Percentiles rank a stretch among this genome's conserved stretches.
phyloP scores from a whole-genome alignment of 2,888 invertebrate genomes.

The Tetragnatha montana region DNA sequence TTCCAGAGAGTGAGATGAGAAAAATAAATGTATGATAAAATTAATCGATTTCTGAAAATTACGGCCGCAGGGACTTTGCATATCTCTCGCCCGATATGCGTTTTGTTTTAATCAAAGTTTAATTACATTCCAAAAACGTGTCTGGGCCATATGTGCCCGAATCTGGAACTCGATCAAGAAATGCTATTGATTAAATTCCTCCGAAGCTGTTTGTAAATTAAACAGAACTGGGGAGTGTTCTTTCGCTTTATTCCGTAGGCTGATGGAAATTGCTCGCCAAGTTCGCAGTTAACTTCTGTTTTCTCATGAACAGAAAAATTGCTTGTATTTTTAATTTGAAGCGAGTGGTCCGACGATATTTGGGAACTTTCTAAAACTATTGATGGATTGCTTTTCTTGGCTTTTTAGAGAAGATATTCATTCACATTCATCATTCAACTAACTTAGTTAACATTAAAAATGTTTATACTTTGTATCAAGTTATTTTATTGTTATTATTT shows the following conservation, averaged over 20 bases:
- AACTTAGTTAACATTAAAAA: no score
- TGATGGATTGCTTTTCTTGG: background rate
- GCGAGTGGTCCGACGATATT: background rate
- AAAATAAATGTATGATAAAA: constrained; percentile 38
- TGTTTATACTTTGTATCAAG: no score
- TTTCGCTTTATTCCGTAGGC: background rate
- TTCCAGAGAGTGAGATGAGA: background rate
- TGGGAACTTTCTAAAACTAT: background rate
- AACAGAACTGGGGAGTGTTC: background rate
- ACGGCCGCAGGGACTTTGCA: constrained; percentile 25
- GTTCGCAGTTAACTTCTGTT: background rate
- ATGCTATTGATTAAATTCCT: constrained; percentile 41
- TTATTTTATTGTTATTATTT: no score
- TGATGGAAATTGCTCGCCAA: background rate
- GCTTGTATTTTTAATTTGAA: background rate
- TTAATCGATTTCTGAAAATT: constrained; percentile 31
- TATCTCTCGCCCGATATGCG: constrained; percentile 26
- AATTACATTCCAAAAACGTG: constrained; percentile 47
- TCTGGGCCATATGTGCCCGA: constrained; percentile 17
- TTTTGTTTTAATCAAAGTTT: constrained; percentile 54
- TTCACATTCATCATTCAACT: no score
- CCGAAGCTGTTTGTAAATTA: constrained; percentile 14
- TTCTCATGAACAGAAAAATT: background rate
- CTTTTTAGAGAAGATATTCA: no score
- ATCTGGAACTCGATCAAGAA: background rate